Base-by-base conservation (phyloP, 2,888 invertebrate species). In the Catocala fraxini region DNA sequence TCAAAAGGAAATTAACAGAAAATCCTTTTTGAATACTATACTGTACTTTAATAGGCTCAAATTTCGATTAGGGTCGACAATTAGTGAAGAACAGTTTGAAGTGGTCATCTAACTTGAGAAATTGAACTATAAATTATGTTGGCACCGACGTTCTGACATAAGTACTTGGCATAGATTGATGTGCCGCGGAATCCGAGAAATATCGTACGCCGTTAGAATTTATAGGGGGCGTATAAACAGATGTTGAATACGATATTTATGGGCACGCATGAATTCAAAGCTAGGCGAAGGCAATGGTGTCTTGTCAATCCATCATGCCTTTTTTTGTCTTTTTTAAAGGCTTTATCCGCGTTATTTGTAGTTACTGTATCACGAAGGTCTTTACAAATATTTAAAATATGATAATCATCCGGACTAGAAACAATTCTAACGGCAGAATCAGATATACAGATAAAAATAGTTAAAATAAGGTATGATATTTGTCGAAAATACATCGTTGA, bases 151-250 rank as follows among this genome's bases (percentile, higher is more conserved):
- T 85, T 86, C 83, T 83, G 88, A 87, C 88, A 87, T 86, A 84
- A 85, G 81, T 86, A 85, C 80, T 82, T 86, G 89, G 87, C 88
- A 79, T 82, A 77, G 89, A 91, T 89, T 90, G 90, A 91, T 91
- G 89, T 85, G 89, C 80, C 80, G 82, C 78, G 79, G 84, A 84
- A 82, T 85, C 78, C 74, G 81, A 82, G 86, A 87, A 87, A 86
- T 87, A 86, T 86, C 81, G 81, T 79, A 81, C 77, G 81, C 79
- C 77, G 65, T 74, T 78, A 71, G 72, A 83, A 90, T 89, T 90
- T 91, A 89, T 89, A 68, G 84, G 64, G 63, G 65, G 75, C 51
- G 70, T 68, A 77, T 81, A 79, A 80, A 80, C 75, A 82, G 77
- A 80, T 77, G 75, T 61, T 73, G 64, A 69, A 70, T 65, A 49